Percentiles rank a stretch among this genome's conserved stretches.
phyloP scores from a whole-genome alignment of 1,140 invertebrate genomes.

The Euwallacea similis region DNA sequence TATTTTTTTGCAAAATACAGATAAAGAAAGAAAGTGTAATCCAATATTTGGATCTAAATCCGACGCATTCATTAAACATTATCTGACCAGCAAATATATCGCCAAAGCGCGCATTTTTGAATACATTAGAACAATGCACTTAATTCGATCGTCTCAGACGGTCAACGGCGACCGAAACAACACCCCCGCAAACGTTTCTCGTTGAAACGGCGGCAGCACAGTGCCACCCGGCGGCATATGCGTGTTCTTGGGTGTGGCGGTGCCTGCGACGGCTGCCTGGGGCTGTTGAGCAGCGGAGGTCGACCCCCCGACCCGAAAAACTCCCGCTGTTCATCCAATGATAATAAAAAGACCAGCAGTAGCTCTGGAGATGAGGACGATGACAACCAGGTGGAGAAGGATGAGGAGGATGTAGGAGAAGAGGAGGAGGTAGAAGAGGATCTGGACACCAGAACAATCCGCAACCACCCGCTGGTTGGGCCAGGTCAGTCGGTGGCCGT shows the following conservation, averaged over 20 bases:
- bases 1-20: no score
- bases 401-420: neutral
- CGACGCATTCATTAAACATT: no score
- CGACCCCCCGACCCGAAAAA: slow-evolving; percentile 43
- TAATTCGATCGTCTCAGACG: slow-evolving; percentile 8
- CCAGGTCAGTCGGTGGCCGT: slow-evolving; percentile 51
- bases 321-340: neutral
- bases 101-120: no score
- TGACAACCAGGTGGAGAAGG: neutral
- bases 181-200: slow-evolving; percentile 16
- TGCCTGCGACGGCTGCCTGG: slow-evolving; percentile 48
- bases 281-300: slow-evolving; percentile 44
- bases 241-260: slow-evolving; percentile 38
- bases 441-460: slow-evolving; percentile 1
- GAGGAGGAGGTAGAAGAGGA: slow-evolving; percentile 19
- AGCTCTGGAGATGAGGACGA: slow-evolving; percentile 6
- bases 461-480: slow-evolving; percentile 43
- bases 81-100: no score
- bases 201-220: neutral
- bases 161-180: slow-evolving; percentile 14
- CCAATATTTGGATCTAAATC: no score
- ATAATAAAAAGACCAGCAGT: slow-evolving; percentile 1
- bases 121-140: no score
- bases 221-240: slow-evolving; percentile 23
- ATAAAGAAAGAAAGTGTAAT: no score